phyloP scores from a whole-genome alignment of 2,113 vertebrate species.

The Myrmophylax atrothorax region DNA sequence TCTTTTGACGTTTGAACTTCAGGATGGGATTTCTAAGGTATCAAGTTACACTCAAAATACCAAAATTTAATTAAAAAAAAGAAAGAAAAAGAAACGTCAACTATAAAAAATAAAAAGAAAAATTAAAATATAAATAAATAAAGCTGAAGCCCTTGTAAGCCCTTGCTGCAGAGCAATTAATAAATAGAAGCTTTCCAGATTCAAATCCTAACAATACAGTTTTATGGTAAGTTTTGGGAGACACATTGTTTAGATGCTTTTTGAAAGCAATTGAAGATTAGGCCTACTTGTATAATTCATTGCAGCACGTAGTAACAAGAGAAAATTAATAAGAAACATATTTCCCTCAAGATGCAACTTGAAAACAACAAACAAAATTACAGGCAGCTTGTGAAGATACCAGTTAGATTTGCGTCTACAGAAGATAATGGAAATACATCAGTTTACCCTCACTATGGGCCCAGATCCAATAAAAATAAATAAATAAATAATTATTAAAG shows the following conservation, averaged over 20 bases:
- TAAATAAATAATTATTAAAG: background rate
- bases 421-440: background rate
- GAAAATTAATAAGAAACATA: background rate
- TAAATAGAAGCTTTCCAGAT: background rate
- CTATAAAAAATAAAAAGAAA: background rate
- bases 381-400: background rate
- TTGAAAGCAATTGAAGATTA: background rate
- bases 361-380: background rate
- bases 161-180: background rate
- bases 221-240: background rate
- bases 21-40: background rate
- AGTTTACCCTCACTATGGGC: background rate
- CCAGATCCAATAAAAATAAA: background rate
- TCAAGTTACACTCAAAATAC: background rate
- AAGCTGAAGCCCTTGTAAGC: background rate
- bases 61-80: background rate
- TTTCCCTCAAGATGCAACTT: background rate
- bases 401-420: background rate
- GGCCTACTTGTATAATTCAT: background rate
- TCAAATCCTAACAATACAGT: background rate
- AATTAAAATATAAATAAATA: background rate
- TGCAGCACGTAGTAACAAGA: background rate
- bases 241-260: background rate
- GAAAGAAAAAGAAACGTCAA: background rate
- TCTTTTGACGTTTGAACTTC: background rate